Evolutionary conservation across 1,140 invertebrate genomes (phyloP), one percentile per base, ranked within the genome.

Genomic region (fruit fly (Drosophila melanogaster)): DNA sequence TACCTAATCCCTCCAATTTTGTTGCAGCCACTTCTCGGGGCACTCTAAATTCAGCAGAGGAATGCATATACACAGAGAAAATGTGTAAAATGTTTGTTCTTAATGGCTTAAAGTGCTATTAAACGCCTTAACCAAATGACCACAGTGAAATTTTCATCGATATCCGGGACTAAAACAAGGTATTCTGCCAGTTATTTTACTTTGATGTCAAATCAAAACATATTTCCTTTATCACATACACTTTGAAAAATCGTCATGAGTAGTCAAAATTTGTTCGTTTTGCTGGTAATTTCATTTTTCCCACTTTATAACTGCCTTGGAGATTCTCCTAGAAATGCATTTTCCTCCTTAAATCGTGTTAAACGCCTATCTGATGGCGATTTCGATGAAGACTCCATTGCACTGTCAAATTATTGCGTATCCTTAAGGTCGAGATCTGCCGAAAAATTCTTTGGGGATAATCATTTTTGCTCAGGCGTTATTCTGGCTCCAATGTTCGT

Each of bases 381-480:
- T 0, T 4, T 5, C 4, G 30, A 35, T 12, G 64, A 67, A 0
- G 10, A 67, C 0, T 10, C 60, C 2, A 0, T 50, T 5, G 3
- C 0, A 3, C 7, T 67, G n/a, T 22, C 14, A 72, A 53, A 11
- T 72, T 24, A 53, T 44, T 85, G 14, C 3, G 77, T 85, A 0
- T 84, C 81, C 4, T 38, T 84, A 7, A 60, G 81, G 26, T 69
- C 81, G 2, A 40, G 81, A 12, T 33, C 22, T 4, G 55, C 56
- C 3, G 8, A 17, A 1, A 15, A 15, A 2, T 77, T 22, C 35
- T 85, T 77, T 12, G 81, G 81, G 1, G 81, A 85, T 6, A 84
- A 80, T 65, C 81, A 84, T 33, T 80, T 73, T 33, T 84, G 81
- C 17, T 56, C 50, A 0, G 81, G 81, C 1, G 35, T 44, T 4